Percentiles rank a stretch among this genome's conserved stretches.
Evolutionary conservation across 2,113 vertebrate genomes (phyloP).

Genomic region (Calcarius ornatus): DNA sequence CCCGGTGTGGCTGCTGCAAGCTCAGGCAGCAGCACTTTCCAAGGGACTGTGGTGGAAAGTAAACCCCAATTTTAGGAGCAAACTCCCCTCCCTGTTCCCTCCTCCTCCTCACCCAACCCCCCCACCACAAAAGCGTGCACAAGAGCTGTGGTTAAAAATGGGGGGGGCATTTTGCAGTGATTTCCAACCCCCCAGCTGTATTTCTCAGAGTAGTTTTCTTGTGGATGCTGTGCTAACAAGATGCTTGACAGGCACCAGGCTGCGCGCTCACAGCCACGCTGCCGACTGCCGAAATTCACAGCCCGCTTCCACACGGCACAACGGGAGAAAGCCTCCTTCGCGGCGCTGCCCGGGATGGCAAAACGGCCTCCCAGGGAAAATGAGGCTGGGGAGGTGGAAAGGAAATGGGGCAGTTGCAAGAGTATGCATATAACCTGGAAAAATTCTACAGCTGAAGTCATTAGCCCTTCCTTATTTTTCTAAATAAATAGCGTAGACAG

Average conservation of each 20-base stretch:
- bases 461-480: background rate
- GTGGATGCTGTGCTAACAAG: conserved; percentile 23
- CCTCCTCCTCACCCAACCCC: background rate
- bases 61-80: background rate
- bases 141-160: background rate
- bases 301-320: background rate
- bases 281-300: conserved; percentile 6
- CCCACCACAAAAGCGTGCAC: background rate
- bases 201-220: background rate
- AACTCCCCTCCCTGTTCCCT: background rate
- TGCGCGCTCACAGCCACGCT: background rate
- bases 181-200: background rate
- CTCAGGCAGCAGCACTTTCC: background rate
- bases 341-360: background rate
- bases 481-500: background rate
- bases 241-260: conserved; percentile 24
- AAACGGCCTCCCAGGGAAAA: background rate
- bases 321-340: background rate
- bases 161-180: background rate
- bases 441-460: background rate
- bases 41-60: background rate
- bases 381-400: background rate
- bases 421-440: background rate
- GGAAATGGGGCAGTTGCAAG: accelerated
- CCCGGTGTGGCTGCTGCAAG: background rate